Evolutionary conservation across 2,113 vertebrate genomes (phyloP), one percentile per base, ranked within the genome.

Genomic region (Passer domesticus): DNA sequence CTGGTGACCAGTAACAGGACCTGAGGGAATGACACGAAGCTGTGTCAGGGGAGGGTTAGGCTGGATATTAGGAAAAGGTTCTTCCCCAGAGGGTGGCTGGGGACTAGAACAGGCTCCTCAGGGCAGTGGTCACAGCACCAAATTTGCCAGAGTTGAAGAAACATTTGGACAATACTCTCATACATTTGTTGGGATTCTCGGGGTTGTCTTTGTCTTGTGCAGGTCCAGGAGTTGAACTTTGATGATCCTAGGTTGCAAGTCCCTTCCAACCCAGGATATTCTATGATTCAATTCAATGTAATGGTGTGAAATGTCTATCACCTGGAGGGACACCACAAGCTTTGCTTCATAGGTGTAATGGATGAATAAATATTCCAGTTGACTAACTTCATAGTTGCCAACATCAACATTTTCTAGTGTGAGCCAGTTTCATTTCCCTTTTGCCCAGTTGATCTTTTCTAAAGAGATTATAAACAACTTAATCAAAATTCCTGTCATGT

Each of bases 401-500:
- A 37, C 39, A 81, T 49, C 64, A 67, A 76, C 33, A 30, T 78
- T 91, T 87, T 44, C 59, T 39, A 72, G 21, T 21, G 27, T 20
- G 12, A 96, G 55, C 30, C 56, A 46, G 46, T 77, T 95, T 89
- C 76, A 58, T 70, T 74, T 81, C 77, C 35, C 47, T 91, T 94
- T 89, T 81, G 24, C 27, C 2, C 0, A 89, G 52, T 1, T 91
- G 76, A 88, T 92, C 18, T 89, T 95, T 94, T 56, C 81, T 72
- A 63, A 87, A 91, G 77, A 91, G 43, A 84, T 87, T 84, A 94
- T 75, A 94, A 94, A 91, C 77, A 92, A 56, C 56, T 92, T 92
- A 70, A 95, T 94, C 94, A 96, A 75, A 47, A 96, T 95, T 95
- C 95, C 39, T 79, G 84, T 84, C 95, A 63, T 47, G 81, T 94